Evolutionary conservation across 2,113 vertebrate species (phyloP).

Genomic region (Tichodroma muraria): DNA sequence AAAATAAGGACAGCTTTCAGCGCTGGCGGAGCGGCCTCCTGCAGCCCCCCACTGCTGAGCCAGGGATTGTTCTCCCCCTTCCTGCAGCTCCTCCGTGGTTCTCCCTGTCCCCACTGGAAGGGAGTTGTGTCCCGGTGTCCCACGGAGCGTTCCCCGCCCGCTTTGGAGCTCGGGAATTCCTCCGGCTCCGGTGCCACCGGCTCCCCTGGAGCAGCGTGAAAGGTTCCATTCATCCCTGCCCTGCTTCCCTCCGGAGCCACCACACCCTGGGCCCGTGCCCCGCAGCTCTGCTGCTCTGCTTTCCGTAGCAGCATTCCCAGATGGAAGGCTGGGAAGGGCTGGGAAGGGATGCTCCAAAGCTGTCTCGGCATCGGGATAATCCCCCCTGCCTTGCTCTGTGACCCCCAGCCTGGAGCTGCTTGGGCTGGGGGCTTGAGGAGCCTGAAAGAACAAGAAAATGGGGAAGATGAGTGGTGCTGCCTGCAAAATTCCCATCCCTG

Average conservation of each 20-base stretch:
- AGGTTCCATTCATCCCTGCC: constrained; percentile 68
- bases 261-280: constrained; percentile 64
- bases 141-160: neutral
- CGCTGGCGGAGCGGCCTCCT: neutral
- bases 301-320: neutral
- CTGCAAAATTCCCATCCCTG: neutral
- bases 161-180: constrained; percentile 56
- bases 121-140: constrained; percentile 1
- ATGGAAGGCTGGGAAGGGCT: neutral
- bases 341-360: neutral
- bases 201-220: constrained; percentile 66
- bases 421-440: neutral
- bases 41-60: neutral
- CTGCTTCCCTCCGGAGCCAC: constrained; percentile 62
- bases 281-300: neutral
- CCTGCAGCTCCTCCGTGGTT: neutral
- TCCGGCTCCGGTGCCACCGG: constrained; percentile 31
- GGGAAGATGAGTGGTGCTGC: neutral
- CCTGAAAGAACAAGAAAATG: neutral
- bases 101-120: neutral
- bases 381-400: neutral
- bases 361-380: fast-evolving
- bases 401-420: neutral
- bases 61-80: neutral
- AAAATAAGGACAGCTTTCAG: constrained; percentile 36